Evolutionary conservation across 2,113 vertebrate genomes (phyloP).

Genomic region (Sphaerodactylus townsendi): DNA sequence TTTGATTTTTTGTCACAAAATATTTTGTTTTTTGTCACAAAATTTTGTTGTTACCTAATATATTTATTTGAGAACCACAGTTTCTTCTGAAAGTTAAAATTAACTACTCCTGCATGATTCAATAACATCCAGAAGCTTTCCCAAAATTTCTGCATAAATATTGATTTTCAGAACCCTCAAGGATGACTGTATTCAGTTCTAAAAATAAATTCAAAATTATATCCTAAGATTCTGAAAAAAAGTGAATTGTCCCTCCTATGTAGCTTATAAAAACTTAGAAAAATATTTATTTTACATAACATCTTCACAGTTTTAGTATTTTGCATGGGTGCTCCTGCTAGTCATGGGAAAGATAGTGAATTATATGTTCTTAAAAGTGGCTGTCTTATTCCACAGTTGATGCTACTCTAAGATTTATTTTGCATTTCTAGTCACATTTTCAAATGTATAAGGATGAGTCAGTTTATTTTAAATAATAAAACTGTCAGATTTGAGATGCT

Average conservation of each 20-base stretch:
- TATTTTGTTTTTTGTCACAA: too few species aligned
- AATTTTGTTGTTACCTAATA: too few species aligned
- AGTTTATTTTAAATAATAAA: neutral
- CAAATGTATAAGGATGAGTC: neutral
- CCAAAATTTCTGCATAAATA: too few species aligned
- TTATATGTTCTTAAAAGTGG: neutral
- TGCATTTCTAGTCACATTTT: neutral
- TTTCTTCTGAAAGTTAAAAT: too few species aligned
- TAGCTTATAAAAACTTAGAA: too few species aligned
- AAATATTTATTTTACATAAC: neutral
- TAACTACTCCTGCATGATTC: too few species aligned
- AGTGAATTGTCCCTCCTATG: too few species aligned
- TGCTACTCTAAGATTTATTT: neutral
- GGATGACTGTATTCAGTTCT: neutral
- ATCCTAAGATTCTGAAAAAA: neutral
- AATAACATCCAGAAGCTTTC: too few species aligned
- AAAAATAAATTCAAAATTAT: neutral
- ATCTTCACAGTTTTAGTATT: neutral
- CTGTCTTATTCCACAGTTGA: neutral
- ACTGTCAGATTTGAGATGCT: neutral
- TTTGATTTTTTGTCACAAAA: too few species aligned
- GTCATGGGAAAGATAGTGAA: neutral
- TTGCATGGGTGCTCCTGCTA: neutral
- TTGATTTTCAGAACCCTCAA: neutral
- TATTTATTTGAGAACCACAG: too few species aligned